Percentiles rank a stretch among this genome's conserved stretches.
Evolutionary conservation across 2,113 vertebrate species (phyloP).

Genomic region (Amazona guildingii): DNA sequence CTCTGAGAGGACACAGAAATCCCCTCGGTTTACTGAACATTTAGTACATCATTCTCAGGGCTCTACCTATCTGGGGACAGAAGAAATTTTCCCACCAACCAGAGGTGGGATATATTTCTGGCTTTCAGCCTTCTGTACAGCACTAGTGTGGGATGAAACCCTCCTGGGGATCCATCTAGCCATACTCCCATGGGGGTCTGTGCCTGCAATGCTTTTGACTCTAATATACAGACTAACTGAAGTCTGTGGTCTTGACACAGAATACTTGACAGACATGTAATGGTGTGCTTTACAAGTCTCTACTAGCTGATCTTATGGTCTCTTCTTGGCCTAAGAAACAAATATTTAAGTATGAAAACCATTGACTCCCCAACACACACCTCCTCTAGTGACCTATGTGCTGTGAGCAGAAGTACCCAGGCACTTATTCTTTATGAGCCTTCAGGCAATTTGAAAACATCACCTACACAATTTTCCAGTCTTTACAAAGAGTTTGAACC

Average conservation of each 20-base stretch:
- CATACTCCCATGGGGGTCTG: not conserved
- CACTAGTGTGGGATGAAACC: fast-evolving
- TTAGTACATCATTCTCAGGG: not conserved
- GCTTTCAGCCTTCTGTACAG: not conserved
- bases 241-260: not conserved
- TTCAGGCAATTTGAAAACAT: conserved; percentile 1
- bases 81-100: not conserved
- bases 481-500: not conserved
- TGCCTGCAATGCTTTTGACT: not conserved
- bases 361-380: not conserved
- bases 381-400: not conserved
- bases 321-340: not conserved
- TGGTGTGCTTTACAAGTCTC: not conserved
- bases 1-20: not conserved
- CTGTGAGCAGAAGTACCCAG: not conserved
- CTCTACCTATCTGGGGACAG: not conserved
- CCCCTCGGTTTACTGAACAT: fast-evolving
- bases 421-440: not conserved
- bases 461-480: not conserved
- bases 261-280: not conserved
- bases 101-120: not conserved
- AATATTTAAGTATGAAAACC: not conserved
- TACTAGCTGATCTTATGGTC: not conserved
- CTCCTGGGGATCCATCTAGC: not conserved
- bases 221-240: not conserved